These are phyloP conservation scores for Invenusta paracnida DNA, from an alignment of 2,888 invertebrate genomes.

Conservation along the genomic window DNA sequence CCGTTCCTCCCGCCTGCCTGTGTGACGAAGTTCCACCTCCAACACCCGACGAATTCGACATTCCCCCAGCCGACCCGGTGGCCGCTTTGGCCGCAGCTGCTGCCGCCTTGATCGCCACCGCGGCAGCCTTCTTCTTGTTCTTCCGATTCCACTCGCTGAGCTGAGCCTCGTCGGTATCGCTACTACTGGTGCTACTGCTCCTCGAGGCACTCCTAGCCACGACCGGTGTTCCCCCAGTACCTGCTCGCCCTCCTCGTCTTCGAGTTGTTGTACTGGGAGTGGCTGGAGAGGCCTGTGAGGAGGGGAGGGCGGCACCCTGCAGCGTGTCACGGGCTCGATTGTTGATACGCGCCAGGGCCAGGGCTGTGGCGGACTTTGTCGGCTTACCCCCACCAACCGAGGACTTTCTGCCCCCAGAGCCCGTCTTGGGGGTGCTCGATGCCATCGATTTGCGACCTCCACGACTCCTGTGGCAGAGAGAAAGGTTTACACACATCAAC, in stretches of 20 bases:
- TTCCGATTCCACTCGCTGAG: neutral
- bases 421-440: neutral
- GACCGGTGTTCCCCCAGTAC: neutral
- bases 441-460: neutral
- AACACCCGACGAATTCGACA: too few species aligned
- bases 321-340: neutral
- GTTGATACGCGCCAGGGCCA: slow-evolving; percentile 1
- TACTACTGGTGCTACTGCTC: neutral
- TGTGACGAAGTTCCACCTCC: neutral
- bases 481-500: too few species aligned
- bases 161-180: neutral
- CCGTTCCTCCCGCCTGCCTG: neutral
- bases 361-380: neutral
- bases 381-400: too few species aligned
- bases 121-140: slow-evolving; percentile 20
- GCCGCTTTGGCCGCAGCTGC: neutral
- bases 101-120: neutral
- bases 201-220: neutral
- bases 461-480: neutral
- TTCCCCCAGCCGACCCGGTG: neutral
- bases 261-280: too few species aligned
- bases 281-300: neutral
- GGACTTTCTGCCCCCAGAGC: too few species aligned
- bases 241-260: neutral
- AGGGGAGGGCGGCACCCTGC: neutral